Evolutionary conservation across 2,113 vertebrate species (phyloP).

Genomic region (Agelaius tricolor): DNA sequence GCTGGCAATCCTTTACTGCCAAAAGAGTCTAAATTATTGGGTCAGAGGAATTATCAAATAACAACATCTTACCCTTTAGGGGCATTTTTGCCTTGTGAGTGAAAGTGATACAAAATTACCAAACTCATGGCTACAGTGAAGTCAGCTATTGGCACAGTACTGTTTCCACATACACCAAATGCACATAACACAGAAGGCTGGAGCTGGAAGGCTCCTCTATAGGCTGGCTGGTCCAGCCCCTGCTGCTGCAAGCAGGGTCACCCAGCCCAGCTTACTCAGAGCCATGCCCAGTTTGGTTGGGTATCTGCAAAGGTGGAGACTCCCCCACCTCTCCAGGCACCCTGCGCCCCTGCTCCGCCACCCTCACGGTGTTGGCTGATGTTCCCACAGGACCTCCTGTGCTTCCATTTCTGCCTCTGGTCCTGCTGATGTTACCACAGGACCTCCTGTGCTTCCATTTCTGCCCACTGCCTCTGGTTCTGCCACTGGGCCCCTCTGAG

Average conservation of each 20-base stretch:
- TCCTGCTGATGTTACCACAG: not conserved
- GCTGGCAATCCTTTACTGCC: not conserved
- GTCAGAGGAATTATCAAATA: not conserved
- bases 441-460: not conserved
- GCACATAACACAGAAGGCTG: not conserved
- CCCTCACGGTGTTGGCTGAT: not conserved
- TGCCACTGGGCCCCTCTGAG: not conserved
- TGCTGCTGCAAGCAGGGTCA: not conserved
- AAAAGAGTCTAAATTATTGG: not conserved
- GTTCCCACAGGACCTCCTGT: not conserved
- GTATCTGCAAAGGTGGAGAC: not conserved
- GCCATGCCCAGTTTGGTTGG: not conserved
- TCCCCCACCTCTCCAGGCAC: not conserved
- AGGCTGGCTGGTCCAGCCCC: not conserved
- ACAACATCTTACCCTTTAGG: not conserved
- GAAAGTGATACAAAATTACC: not conserved
- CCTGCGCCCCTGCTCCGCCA: accelerated
- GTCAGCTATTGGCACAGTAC: not conserved
- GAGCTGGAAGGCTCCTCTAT: not conserved
- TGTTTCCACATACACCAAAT: not conserved
- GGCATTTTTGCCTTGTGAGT: not conserved
- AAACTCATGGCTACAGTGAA: not conserved
- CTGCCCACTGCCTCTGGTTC: not conserved
- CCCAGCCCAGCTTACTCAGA: not conserved
- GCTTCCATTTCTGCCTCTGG: not conserved